Base-by-base conservation (phyloP, 1,140 invertebrate genomes). In the Pseudobourletiella spinata region DNA sequence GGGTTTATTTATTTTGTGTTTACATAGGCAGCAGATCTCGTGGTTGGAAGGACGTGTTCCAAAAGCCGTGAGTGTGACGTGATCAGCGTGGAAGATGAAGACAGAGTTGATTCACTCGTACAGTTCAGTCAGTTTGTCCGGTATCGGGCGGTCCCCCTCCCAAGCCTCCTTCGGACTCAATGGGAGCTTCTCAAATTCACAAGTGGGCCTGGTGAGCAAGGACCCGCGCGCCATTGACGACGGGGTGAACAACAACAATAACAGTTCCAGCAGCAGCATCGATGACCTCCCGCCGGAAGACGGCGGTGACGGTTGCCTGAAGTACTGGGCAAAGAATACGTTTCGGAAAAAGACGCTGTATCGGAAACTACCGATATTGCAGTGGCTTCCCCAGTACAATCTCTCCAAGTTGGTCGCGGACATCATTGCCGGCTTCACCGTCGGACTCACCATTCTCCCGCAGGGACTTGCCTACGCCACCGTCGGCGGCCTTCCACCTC, bases 361-460 rank as follows among this genome's bases (percentile, higher is more conserved):
- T 65, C 82, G 79, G 70, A 76, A 81, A 64, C 64, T 86, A 52
- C 84, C 84, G 1, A 81, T 85, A 60, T 65, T 82, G 3, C 66
- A 73, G 18, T 85, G 83, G 82, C 61, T 84, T 24, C 80, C 81
- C 25, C 73, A 78, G 26, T 92, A 92, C 73, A 80, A 79, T 48
- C 73, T 56, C 8, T 14, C 14, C 0, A 66, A 64, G 35, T 35
- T 44, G 15, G 18, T 69, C 20, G 39, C 48, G 1, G 67, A 69
- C 43, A 20, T 69, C 22, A 66, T 69, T 52, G 64, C 67, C 8
- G 79, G 78, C 15, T 64, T 79, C 15, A 80, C 90, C 16, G 89
- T 93, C 1, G 90, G 88, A 0, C 78, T 93, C 6, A 92, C 89
- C 1, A 88, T 93, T 25, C 86, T 93, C 76, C 91, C 90, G 0